Evolutionary conservation across 2,888 invertebrate species (phyloP), one percentile per base, ranked within the genome.

Genomic region (Apamea epomidion): DNA sequence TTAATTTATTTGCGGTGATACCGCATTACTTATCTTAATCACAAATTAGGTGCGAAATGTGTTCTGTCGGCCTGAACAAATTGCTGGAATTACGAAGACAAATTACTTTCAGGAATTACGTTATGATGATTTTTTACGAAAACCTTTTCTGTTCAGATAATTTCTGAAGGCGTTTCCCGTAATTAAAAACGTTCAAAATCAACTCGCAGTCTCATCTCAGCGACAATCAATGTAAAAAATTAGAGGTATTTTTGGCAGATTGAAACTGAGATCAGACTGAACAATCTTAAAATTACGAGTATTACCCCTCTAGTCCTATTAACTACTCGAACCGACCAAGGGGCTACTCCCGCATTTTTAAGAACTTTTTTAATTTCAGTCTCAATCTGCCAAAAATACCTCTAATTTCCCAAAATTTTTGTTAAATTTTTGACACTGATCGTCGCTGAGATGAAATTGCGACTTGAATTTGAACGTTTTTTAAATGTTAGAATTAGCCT

Each of bases 1-100:
- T 86, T 79, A 84, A 84, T 86, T 84, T 82, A 83, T 86, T 76
- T 76, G 77, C 62, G 29, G 51, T 74, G 65, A 64, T 69, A 73
- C 54, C 62, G 58, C 64, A 82, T 85, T 81, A 72, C 68, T 74
- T 60, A 60, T 83, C 72, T 25, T 51, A 83, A 72, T 73, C 58
- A 83, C 25, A 83, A 83, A 83, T 83, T 79, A 83, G 70, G 58
- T 74, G 79, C 51, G 62, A 83, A 82, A 82, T 71, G n/a, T 70
- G 60, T 60, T 60, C n/a, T 60, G n/a, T 68, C 45, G 21, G 32
- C 37, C 4, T 6, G 10, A n/a, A 65, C 65, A 81, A 65, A 81
- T 81, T 76, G 65, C 37, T 37, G n/a, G 37, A n/a, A 76, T 81
- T 70, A 81, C 16, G 5, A 48, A 74, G 58, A 78, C 60, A 58